Base-by-base conservation (phyloP, 2,113 vertebrate species). In the Gila orcuttii region DNA sequence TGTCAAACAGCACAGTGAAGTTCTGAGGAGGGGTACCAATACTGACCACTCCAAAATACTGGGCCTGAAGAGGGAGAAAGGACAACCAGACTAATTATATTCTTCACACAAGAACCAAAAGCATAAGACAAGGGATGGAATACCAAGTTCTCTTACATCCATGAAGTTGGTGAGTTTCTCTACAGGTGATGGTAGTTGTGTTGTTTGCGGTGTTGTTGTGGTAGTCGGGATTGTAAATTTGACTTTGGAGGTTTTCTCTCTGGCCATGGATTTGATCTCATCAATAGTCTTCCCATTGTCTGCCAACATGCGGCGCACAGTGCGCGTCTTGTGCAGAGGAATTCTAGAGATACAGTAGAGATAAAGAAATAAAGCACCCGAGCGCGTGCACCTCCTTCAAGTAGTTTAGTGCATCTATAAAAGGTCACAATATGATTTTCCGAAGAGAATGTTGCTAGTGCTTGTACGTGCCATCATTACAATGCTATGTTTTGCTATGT, bases 1-100 rank as follows among this genome's bases (percentile, higher is more conserved):
- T 97, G 92, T 98, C 97, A 45, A 98, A 97, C 84, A 97, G 89
- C 6, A 97, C 96, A 0, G 93, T 93, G 92, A 97, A 98, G 84
- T 93, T 88, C 86, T 98, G 96, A 0, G 96, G 94, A 0, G 97
- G 97, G 0, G 95, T 96, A 6, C 96, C 96, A 11, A 98, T 94
- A 36, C 94, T 94, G 71, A 97, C 95, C 62, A 91, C 25, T 0
- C 97, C 97, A 0, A 94, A 97, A 87, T 97, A 98, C 88, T 97
- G 96, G 25, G 87, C 93, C 97, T 97, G 90, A 6, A 19, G 60
- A 45, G 85, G 75, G 84, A 55, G 50, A 4, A 2, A 0, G 2
- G 1, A 11, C 19, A 42, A 6, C 15, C 19, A 17, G n/a, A 80
- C 7, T 76, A 3, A n/a, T 3, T 47, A 45, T 15, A 47, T 6